phyloP scores from a whole-genome alignment of 2,888 invertebrate genomes.

The Eupithecia dodoneata region DNA sequence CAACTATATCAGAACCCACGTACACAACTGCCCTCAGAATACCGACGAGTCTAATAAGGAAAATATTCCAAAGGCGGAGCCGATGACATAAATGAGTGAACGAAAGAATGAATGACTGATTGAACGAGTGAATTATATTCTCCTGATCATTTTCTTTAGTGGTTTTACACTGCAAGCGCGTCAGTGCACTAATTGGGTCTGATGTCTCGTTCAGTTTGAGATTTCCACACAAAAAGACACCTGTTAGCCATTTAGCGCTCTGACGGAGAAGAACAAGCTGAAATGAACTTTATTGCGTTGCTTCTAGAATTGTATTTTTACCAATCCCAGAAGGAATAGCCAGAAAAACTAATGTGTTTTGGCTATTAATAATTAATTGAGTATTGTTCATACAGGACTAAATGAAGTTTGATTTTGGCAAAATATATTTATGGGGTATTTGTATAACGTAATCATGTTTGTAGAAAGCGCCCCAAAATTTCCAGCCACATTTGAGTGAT shows the following conservation, averaged over 20 bases:
- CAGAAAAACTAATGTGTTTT: too few relatives aligned
- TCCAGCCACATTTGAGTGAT: conserved; percentile 25
- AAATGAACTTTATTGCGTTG: too few relatives aligned
- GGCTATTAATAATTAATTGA: neutral
- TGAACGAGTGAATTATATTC: conserved; percentile 26
- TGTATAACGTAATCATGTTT: neutral
- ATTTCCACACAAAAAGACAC: too few relatives aligned
- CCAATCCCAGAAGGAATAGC: too few relatives aligned
- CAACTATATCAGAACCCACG: conserved; percentile 53
- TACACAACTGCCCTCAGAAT: neutral
- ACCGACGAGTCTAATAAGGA: conserved; percentile 38
- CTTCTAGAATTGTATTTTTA: too few relatives aligned
- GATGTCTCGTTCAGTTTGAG: too few relatives aligned
- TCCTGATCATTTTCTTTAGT: neutral
- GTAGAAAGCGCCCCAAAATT: conserved; percentile 3
- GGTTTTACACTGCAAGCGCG: too few relatives aligned
- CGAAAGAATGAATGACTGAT: conserved; percentile 38
- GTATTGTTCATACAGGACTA: neutral
- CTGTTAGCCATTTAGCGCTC: too few relatives aligned
- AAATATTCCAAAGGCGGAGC: conserved; percentile 47
- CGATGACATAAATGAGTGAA: conserved; percentile 45
- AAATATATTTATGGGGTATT: neutral
- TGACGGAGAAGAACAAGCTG: too few relatives aligned
- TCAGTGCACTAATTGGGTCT: too few relatives aligned
- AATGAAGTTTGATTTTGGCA: neutral